A percentile compares a stretch with the other conserved stretches of the same genome.
phyloP scores from a whole-genome alignment of 2,888 invertebrate species.

The Cyrtodaria siliqua region DNA sequence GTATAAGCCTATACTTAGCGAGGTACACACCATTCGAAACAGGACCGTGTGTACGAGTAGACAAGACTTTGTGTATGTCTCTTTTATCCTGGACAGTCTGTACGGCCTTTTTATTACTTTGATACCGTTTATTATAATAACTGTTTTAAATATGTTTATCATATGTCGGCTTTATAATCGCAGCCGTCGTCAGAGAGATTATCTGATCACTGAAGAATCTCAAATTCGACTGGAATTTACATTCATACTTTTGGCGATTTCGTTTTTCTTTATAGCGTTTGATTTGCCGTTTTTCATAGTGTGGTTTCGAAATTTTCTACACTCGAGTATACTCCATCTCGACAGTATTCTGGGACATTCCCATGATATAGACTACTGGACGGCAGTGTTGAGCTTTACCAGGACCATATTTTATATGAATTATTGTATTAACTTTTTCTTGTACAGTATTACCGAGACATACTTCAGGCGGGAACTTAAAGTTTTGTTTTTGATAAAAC shows the following conservation, averaged over 20 bases:
- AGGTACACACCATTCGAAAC: slow-evolving; percentile 57
- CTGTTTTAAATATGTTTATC: slow-evolving; percentile 76
- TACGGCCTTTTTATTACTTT: slow-evolving; percentile 76
- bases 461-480: slow-evolving; percentile 79
- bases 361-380: slow-evolving; percentile 60
- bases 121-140: slow-evolving; percentile 77
- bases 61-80: slow-evolving; percentile 57
- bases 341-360: not conserved
- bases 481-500: slow-evolving; percentile 35
- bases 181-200: slow-evolving; percentile 58
- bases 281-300: slow-evolving; percentile 81
- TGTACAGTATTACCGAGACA: slow-evolving; percentile 81
- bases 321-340: not conserved
- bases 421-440: slow-evolving; percentile 83
- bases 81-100: slow-evolving; percentile 77
- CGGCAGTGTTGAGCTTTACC: slow-evolving; percentile 70
- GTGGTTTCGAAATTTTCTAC: slow-evolving; percentile 72
- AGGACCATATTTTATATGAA: slow-evolving; percentile 81
- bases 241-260: slow-evolving; percentile 79
- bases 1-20: slow-evolving; percentile 81
- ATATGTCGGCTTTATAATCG: slow-evolving; percentile 67
- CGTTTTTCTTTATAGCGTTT: slow-evolving; percentile 80
- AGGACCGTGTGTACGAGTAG: slow-evolving; percentile 66
- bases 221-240: slow-evolving; percentile 82
- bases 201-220: slow-evolving; percentile 75